Evolutionary conservation across 2,113 vertebrate genomes (phyloP), one percentile per base, ranked within the genome.

Genomic region (Periophthalmodon schlosseri): DNA sequence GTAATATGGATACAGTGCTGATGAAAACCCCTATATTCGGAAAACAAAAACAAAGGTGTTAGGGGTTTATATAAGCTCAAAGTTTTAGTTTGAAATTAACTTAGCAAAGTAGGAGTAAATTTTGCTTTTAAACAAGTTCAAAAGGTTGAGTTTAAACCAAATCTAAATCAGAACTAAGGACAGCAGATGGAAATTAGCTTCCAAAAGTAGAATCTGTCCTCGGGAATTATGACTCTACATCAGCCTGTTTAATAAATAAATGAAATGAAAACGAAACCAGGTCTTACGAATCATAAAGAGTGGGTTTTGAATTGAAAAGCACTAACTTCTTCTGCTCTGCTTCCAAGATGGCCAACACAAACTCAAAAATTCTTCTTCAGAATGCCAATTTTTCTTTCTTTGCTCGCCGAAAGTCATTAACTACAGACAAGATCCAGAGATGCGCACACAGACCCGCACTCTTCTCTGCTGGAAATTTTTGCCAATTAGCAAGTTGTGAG

Each of bases 401-500:
- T 20, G 18, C 36, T 23, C 12, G 57, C 20, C 28, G 33, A 75
- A 34, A n/a, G 36, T n/a, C 20, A 18, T 78, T 70, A 66, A 67
- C 47, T 79, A 21, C 78, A 44, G 49, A 5, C 39, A 16, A 18
- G 21, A 81, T 81, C 63, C 50, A 67, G 73, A 66, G n/a, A 61
- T 75, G 70, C 57, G 46, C 16, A 71, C 69, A 75, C 75, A 75
- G 67, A 80, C 64, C 68, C 71, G 23, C 57, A 28, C 23, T 54
- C 39, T 68, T 75, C 81, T 89, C 89, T 90, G 88, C 89, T 88
- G 74, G 72, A 83, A 90, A 74, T 77, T 72, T 84, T 88, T 80
- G 78, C 87, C 90, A 94, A 93, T 93, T 93, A 93, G 90, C 76
- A 73, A 80, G 84, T 84, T 85, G 85, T 73, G 76, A 78, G 73